Evolutionary conservation across 2,113 vertebrate species (phyloP).

Genomic region (Ginglymostoma cirratum): DNA sequence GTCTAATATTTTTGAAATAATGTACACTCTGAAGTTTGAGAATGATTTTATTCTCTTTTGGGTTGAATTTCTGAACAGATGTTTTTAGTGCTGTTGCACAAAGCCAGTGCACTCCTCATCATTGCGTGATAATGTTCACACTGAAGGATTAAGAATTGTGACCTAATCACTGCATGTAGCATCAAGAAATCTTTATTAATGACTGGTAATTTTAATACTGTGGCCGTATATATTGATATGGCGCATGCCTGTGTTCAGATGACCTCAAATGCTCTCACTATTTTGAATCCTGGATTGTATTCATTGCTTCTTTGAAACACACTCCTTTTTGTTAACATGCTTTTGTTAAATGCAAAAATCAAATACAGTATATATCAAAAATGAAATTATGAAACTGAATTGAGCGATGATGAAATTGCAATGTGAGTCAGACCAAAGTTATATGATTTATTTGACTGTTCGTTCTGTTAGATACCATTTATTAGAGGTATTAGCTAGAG

Average conservation of each 20-base stretch:
- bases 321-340: background rate
- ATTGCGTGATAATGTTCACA: background rate
- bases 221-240: background rate
- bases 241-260: background rate
- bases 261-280: background rate
- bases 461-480: background rate
- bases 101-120: background rate
- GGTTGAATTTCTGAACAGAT: background rate
- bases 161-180: background rate
- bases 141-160: constrained; percentile 32
- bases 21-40: background rate
- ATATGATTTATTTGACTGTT: background rate
- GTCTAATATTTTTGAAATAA: background rate
- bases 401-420: background rate
- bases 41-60: background rate
- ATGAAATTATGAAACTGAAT: constrained; percentile 16
- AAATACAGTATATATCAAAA: constrained; percentile 1
- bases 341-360: constrained; percentile 14
- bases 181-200: constrained; percentile 26
- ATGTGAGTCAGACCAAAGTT: background rate
- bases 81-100: background rate
- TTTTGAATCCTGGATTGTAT: background rate
- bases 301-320: background rate
- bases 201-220: background rate
- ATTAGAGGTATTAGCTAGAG: background rate